These are phyloP conservation scores for Poecile atricapillus DNA, from an alignment of 2,113 vertebrate species.

Conservation along the genomic window DNA sequence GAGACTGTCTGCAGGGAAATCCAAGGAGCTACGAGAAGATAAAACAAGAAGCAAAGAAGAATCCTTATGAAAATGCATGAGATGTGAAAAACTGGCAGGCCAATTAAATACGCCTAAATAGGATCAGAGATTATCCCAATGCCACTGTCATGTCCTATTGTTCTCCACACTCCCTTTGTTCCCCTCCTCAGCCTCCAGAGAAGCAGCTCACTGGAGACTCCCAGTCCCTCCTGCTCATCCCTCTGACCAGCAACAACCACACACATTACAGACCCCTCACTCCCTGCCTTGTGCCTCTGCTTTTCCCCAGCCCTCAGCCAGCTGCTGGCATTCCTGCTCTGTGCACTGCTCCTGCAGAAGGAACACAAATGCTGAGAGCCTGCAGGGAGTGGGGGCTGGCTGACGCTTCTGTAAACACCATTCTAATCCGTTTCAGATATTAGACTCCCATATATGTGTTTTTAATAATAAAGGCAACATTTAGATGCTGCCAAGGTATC, in stretches of 20 bases:
- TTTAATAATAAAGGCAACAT: slow-evolving; percentile 55
- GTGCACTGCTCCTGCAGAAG: not conserved
- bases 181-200: not conserved
- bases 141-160: not conserved
- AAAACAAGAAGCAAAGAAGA: not conserved
- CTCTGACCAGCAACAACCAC: fast-evolving
- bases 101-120: slow-evolving; percentile 32
- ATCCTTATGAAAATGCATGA: slow-evolving; percentile 56
- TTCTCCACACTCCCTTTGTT: not conserved
- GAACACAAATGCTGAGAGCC: not conserved
- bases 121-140: slow-evolving; percentile 1
- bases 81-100: slow-evolving; percentile 30
- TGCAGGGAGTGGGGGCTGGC: not conserved
- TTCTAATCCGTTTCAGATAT: slow-evolving; percentile 50
- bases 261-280: not conserved
- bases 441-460: slow-evolving; percentile 38
- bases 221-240: not conserved
- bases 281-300: not conserved
- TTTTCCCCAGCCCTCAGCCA: not conserved
- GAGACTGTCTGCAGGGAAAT: not conserved
- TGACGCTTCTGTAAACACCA: slow-evolving; percentile 5
- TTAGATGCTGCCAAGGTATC: slow-evolving; percentile 50
- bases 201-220: not conserved
- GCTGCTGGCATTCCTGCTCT: not conserved
- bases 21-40: not conserved